Evolutionary conservation across 2,113 vertebrate species (phyloP), one percentile per base, ranked within the genome.

Genomic region (Canis aureus): DNA sequence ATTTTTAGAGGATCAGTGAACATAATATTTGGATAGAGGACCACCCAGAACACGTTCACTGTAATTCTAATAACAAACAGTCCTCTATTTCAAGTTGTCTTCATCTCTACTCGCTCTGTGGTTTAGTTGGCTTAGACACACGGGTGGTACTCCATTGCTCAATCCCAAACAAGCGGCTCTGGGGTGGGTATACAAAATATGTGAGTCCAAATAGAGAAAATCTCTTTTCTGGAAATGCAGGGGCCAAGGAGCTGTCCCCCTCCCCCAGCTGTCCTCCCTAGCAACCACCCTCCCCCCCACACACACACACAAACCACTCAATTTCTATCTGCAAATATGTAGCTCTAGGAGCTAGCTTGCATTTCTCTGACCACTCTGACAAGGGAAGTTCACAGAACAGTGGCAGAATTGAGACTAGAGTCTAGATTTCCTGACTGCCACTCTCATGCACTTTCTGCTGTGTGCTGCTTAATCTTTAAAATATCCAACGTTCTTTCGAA

Each of bases 41-140:
- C 32, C 59, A 76, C 19, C 5, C 5, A 80, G 81, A 93, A 74
- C 16, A 27, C 5, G 2, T 7, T 86, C 6, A 4, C 22, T 0
- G 0, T 74, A 20, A 23, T 73, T 64, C 91, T 25, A 79, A 43
- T 35, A 17, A 49, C 23, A 15, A 64, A 35, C 5, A 13, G 53
- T 16, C 27, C 32, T 29, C 5, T 55, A 12, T 49, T 81, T 57
- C 64, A 66, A 62, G 57, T 4, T 17, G 10, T 4, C 15, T 0
- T 17, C 49, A 29, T 27, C 5, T 7, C 20, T 5, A 38, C 12
- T 11, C 0, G 0, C 27, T 32, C 57, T 15, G 13, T 2, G 15
- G 38, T 32, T 29, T n/a, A 62, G 11, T 19, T 55, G 29, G 12
- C n/a, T 3, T 22, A 78, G 32, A 73, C 1, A 10, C 32, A 19